Evolutionary conservation across 2,113 vertebrate species (phyloP).

Genomic region (Tachycineta bicolor): DNA sequence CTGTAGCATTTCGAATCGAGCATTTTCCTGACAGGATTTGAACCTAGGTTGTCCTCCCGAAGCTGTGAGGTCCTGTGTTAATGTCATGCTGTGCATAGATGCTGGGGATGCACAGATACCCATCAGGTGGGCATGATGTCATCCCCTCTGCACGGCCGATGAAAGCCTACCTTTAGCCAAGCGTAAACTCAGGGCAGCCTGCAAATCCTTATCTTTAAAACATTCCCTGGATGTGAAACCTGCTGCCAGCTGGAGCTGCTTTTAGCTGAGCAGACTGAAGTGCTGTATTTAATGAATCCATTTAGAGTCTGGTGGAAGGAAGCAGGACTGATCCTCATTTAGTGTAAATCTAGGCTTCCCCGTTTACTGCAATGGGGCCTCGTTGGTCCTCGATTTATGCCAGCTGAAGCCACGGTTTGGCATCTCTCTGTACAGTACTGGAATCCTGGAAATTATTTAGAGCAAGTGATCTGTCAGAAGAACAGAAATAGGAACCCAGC

Average conservation of each 20-base stretch:
- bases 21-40: neutral
- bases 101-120: neutral
- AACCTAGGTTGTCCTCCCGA: neutral
- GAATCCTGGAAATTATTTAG: slow-evolving; percentile 3
- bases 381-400: slow-evolving; percentile 26
- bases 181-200: neutral
- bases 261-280: slow-evolving; percentile 50
- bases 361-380: neutral
- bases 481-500: neutral
- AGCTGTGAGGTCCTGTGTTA: neutral
- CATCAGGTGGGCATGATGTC: neutral
- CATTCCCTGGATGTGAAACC: slow-evolving; percentile 37
- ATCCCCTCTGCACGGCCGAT: neutral
- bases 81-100: rapidly evolving
- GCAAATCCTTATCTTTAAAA: slow-evolving; percentile 59
- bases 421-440: neutral
- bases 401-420: neutral
- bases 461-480: neutral
- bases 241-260: slow-evolving; percentile 53
- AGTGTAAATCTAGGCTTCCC: neutral
- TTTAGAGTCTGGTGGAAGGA: slow-evolving; percentile 38
- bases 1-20: neutral
- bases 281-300: slow-evolving; percentile 52
- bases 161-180: slow-evolving; percentile 13
- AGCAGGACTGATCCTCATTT: slow-evolving; percentile 5